Base-by-base conservation (phyloP, 35 echinoderm and acorn worm species). In the Heliocidaris erythrogramma region DNA sequence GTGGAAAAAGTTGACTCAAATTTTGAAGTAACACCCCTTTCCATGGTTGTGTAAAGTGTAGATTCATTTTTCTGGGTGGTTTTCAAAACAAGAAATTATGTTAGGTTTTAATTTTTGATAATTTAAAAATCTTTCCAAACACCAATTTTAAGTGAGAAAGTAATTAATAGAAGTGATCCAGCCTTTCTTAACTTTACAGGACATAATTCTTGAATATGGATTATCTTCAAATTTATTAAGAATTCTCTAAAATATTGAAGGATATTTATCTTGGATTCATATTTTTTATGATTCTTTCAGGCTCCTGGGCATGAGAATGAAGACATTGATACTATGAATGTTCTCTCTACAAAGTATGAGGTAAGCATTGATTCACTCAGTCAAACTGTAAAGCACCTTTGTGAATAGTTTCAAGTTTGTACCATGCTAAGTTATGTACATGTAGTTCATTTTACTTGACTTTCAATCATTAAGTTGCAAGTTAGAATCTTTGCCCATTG, bases 321-420 rank as follows among this genome's bases (percentile, higher is more conserved):
- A 30, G 90, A 92, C 14, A 48, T 92, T 21, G 49, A 92, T 13
- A 30, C 48, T 11, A 92, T 92, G 90, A 48, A 48, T 53, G 90
- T 92, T 5, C 49, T 92, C 6, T 92, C 90, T 30, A 21, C 90
- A 56, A 92, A 92, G 27, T 92, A 49, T 56, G 90, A 92, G 90
- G 90, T 92, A 56, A 42, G 49, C 3, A 90, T 8, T 90, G 9
- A 90, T 42, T 90, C 10, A 9, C 30, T 11, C 30, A 29, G 4
- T 90, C 9, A 5, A 12, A 11, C 5, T 7, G 30, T 32, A 9
- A 42, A 18, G 47, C 31, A 90, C 31, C 32, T 90, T 9, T 42
- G 88, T 32, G 2, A 48, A 30, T 0, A 35, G 1, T 35, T 89
- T 27, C 0, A 2, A 30, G 13, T 30, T 89, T 13, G 13, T 30